phyloP scores from a whole-genome alignment of 2,888 invertebrate genomes.

The Sarcophaga rosellei region DNA sequence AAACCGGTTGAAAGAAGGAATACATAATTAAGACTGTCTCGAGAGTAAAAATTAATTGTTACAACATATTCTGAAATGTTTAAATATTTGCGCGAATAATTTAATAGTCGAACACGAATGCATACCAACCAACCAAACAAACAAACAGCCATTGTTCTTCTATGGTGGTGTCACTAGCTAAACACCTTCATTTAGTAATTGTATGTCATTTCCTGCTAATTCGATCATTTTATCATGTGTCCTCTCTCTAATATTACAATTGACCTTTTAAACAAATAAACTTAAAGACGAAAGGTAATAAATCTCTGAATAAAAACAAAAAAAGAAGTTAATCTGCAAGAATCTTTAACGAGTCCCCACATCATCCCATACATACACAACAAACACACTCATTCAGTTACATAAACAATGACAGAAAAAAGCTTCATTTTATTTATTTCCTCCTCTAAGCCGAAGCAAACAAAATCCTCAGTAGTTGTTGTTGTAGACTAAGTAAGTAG shows the following conservation, averaged over 20 bases:
- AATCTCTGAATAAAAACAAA: conserved; percentile 49
- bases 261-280: conserved; percentile 68
- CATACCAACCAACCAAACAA: neutral
- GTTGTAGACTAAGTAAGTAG: conserved; percentile 31
- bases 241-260: conserved; percentile 55
- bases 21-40: too few species aligned
- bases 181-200: conserved; percentile 68
- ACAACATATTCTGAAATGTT: too few species aligned
- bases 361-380: neutral
- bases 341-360: conserved; percentile 57
- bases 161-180: conserved; percentile 49
- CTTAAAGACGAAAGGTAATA: conserved; percentile 62
- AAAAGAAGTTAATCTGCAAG: conserved; percentile 39
- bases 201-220: conserved; percentile 66
- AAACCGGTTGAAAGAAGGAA: too few species aligned
- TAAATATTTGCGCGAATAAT: too few species aligned
- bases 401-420: neutral
- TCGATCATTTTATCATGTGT: conserved; percentile 67
- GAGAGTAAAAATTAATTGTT: too few species aligned
- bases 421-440: conserved; percentile 56
- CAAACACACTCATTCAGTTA: conserved; percentile 27
- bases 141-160: conserved; percentile 15
- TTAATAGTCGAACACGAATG: neutral
- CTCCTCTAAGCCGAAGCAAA: neutral
- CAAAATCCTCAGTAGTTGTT: neutral